Percentiles rank a stretch among this genome's conserved stretches.
Evolutionary conservation across 2,888 invertebrate genomes (phyloP).

Genomic region (Limenitis camilla): DNA sequence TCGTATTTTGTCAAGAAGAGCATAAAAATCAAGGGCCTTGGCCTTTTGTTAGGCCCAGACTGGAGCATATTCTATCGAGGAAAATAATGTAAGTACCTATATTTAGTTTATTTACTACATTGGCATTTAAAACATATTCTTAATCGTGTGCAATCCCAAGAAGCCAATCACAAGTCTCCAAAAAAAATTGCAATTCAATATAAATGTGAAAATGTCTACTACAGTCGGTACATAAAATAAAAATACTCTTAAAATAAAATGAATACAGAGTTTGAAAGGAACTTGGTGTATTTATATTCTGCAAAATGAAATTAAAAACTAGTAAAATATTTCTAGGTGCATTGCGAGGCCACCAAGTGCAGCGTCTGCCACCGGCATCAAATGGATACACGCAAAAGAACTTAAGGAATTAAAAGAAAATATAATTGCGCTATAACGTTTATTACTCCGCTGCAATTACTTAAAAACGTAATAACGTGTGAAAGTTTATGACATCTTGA

Average conservation of each 20-base stretch:
- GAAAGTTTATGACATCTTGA: not conserved
- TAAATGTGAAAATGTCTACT: no score
- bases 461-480: not conserved
- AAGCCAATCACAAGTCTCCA: no score
- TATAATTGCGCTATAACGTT: conserved; percentile 20
- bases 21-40: conserved; percentile 92
- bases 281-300: no score
- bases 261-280: no score
- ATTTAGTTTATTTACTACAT: not conserved
- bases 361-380: conserved; percentile 64
- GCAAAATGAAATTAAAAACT: not conserved
- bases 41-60: conserved; percentile 81
- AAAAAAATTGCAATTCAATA: no score
- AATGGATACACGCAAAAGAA: conserved; percentile 59
- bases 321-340: conserved; percentile 32
- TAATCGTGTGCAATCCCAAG: no score
- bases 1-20: conserved; percentile 90
- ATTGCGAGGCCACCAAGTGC: conserved; percentile 53
- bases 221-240: no score
- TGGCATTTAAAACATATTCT: no score
- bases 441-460: not conserved
- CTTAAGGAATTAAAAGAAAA: conserved; percentile 38
- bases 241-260: no score
- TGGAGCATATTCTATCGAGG: conserved; percentile 71
- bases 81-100: conserved; percentile 48